A percentile compares a stretch with the other conserved stretches of the same genome.
These are phyloP conservation scores for Andricus quercusramuli DNA, from an alignment of 2,888 invertebrate genomes.

Conservation along the genomic window DNA sequence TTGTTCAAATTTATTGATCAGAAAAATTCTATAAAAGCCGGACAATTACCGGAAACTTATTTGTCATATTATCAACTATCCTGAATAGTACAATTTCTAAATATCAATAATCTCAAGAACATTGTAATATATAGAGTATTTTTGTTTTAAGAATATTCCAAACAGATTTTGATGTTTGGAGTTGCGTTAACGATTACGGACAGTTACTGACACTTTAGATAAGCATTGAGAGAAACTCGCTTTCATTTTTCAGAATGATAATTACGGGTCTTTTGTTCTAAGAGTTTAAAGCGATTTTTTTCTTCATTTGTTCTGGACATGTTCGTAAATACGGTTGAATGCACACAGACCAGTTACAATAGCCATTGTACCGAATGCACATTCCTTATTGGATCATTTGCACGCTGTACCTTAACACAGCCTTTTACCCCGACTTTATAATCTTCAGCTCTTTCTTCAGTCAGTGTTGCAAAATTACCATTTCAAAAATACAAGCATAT, in stretches of 20 bases:
- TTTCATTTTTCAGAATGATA: conserved; percentile 22
- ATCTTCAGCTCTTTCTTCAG: not conserved
- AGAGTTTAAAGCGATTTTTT: conserved; percentile 9
- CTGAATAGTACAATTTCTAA: too few relatives aligned
- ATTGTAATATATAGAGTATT: too few relatives aligned
- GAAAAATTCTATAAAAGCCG: too few relatives aligned
- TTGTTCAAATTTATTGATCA: too few relatives aligned
- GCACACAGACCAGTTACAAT: conserved; percentile 31
- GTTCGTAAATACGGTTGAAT: conserved; percentile 26
- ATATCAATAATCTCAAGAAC: too few relatives aligned
- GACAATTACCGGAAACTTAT: too few relatives aligned
- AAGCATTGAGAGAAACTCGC: conserved; percentile 10
- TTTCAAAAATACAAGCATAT: not conserved
- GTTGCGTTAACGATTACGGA: not conserved
- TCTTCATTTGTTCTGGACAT: not conserved
- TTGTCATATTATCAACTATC: too few relatives aligned
- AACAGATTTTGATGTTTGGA: too few relatives aligned
- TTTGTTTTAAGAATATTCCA: too few relatives aligned
- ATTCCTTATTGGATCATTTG: conserved; percentile 41
- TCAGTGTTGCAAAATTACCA: not conserved
- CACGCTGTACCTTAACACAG: conserved; percentile 6
- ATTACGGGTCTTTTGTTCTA: conserved; percentile 35
- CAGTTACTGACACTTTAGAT: conserved; percentile 2
- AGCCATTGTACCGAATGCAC: conserved; percentile 35
- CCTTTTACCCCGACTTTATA: conserved; percentile 1